Base-by-base conservation (phyloP, 1,140 invertebrate species). In the Bombus sibiricus region DNA sequence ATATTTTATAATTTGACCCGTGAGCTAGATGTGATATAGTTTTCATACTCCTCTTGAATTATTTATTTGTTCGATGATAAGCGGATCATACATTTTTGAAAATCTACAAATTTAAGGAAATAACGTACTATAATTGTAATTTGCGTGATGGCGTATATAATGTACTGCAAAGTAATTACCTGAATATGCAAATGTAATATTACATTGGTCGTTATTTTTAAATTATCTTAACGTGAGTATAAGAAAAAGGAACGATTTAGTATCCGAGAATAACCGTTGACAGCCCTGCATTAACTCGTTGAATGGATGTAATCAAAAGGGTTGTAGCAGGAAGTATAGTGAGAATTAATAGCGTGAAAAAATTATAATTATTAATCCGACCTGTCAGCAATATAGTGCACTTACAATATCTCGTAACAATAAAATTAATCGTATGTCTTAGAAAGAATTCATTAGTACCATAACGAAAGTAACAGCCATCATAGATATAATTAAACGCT, bases 321-420 rank as follows among this genome's bases (percentile, higher is more conserved):
- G 43, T 25, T 53, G 32, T 75, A 53, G n/a, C 6, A 41, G 25
- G 22, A 28, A 13, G 69, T 39, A n/a, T 10, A 15, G 37, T 6
- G 37, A 71, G 69, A 71, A 71, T 71, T 41, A 71, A 71, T 71
- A 71, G 41, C 25, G 12, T 10, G 69, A 71, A 71, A 41, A 71
- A 71, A 41, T 41, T 13, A 3, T 71, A 71, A 71, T 71, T 71
- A 41, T 71, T 71, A 71, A 71, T 71, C 39, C 28, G 12, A 71
- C 3, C 34, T 41, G 39, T 41, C 4, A 71, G 37, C 28, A 3
- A 28, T 13, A 13, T 28, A 12, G 37, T 28, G 66, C 37, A 13
- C 28, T 13, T 62, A 5, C 28, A 12, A n/a, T 25, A 28, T 39
- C 37, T 39, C 25, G 5, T 71, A 34, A 41, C 28, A 41, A 28